Evolutionary conservation across 2,797 vertebrate species (phyloP), one percentile per base, ranked within the genome.

Genomic region (Melanotaenia trifasciata): DNA sequence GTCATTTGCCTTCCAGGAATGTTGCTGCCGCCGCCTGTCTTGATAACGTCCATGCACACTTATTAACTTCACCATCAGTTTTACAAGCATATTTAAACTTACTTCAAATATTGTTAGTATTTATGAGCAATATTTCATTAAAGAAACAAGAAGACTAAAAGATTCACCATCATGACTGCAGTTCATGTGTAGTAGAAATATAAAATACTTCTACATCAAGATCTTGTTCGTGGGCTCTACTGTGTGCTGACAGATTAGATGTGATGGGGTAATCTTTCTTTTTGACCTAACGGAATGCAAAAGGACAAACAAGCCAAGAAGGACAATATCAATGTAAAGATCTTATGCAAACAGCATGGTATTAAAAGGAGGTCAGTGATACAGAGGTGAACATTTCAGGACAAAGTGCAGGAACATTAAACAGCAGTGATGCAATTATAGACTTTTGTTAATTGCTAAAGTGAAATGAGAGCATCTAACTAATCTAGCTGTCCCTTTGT

Each of bases 171-270:
- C 18, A 45, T 45, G 5, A 43, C 16, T 18, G 43, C 16, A 20
- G 43, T 7, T 45, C 1, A 2, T 20, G 18, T 7, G 18, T 20
- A 45, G 14, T 47, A 47, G 45, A 7, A 16, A 71, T 38, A 45
- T 18, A 18, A 12, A 4, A 12, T 74, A 56, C 63, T 53, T 76
- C 40, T 65, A 64, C 68, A 80, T 72, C 71, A 72, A 53, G 54
- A 67, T 45, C n/a, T 74, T 68, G 61, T 61, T 81, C 47, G 24
- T 65, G 51, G 54, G 35, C 51, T 72, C 6, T 0, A 13, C 65
- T 28, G 13, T 50, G 18, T 36, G 47, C 24, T 47, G 57, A 65
- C 35, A 30, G 26, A 56, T 26, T 8, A 20, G 2, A 3, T 58
- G 8, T 54, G 57, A 47, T 35, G 14, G 18, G 50, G 60, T 11